phyloP scores from a whole-genome alignment of 2,888 invertebrate genomes.

The Nomada lathburiana region DNA sequence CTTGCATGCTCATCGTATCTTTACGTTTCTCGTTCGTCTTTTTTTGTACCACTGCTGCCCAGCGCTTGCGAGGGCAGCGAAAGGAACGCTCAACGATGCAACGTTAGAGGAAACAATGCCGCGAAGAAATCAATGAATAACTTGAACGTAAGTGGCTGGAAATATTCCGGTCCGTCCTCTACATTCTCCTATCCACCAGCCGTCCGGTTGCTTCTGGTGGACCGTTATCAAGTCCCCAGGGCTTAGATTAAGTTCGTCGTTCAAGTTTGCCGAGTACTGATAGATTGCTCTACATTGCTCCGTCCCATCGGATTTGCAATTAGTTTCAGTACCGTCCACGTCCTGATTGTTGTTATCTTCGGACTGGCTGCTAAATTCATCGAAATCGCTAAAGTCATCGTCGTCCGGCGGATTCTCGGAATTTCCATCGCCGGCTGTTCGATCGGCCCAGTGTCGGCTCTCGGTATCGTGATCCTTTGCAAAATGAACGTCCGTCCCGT shows the following conservation, averaged over 20 bases:
- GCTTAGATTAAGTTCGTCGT: constrained; percentile 91
- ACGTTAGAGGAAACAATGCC: background rate
- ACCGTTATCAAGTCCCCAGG: constrained; percentile 94
- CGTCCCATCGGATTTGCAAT: constrained; percentile 65
- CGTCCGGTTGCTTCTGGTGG: constrained; percentile 95
- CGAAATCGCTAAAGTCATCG: constrained; percentile 89
- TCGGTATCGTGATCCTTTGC: constrained; percentile 78
- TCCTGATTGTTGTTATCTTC: constrained; percentile 84
- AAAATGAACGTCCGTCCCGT: constrained; percentile 76
- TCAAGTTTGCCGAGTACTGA: constrained; percentile 93
- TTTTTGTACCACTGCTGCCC: too few species aligned
- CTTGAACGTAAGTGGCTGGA: constrained; percentile 97
- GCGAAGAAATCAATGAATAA: constrained; percentile 85
- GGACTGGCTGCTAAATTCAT: constrained; percentile 85
- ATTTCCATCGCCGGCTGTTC: constrained; percentile 93
- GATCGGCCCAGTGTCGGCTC: constrained; percentile 89
- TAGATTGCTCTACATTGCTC: constrained; percentile 93
- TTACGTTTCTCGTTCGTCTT: background rate
- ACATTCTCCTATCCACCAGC: constrained; percentile 97
- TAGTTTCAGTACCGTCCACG: constrained; percentile 69
- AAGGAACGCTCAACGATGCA: background rate
- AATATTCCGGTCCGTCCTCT: constrained; percentile 95
- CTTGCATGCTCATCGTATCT: background rate
- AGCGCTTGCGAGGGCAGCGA: background rate
- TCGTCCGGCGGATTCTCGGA: constrained; percentile 90